These are phyloP conservation scores for Rhagonycha lutea DNA, from an alignment of 2,888 invertebrate genomes.

Conservation along the genomic window DNA sequence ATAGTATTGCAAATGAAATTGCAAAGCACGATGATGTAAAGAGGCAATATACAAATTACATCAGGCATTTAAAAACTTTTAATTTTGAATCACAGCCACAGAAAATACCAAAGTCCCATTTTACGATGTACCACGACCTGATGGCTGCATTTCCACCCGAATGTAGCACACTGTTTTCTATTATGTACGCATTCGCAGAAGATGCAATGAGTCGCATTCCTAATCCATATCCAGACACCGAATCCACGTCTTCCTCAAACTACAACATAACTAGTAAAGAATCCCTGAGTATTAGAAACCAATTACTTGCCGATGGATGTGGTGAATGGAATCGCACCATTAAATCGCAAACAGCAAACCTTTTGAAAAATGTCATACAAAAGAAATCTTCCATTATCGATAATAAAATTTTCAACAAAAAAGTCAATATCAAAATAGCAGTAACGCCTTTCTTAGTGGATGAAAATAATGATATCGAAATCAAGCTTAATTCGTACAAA, in stretches of 20 bases:
- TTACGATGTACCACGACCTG: conserved; percentile 9
- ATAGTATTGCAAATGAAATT: not conserved
- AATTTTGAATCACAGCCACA: conserved; percentile 4
- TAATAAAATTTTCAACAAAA: not conserved
- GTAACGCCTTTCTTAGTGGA: conserved; percentile 12
- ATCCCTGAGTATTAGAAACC: not conserved
- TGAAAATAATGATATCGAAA: conserved; percentile 7
- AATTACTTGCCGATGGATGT: not conserved
- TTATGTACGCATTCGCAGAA: conserved; percentile 14
- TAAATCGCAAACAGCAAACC: conserved; percentile 1
- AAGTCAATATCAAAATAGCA: conserved; percentile 3
- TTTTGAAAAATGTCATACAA: conserved; percentile 1
- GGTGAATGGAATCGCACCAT: conserved; percentile 1
- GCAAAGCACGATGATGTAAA: not conserved
- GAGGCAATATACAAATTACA: conserved; percentile 13
- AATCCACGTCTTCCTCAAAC: not conserved
- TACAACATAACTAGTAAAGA: not conserved
- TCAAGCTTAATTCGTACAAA: conserved; percentile 8
- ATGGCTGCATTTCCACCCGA: conserved; percentile 21
- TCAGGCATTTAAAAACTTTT: conserved; percentile 16
- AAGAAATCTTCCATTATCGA: not conserved
- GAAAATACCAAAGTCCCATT: not conserved
- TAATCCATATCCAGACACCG: not conserved
- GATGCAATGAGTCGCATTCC: conserved; percentile 2
- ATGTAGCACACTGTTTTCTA: conserved; percentile 8